Evolutionary conservation across 2,113 vertebrate species (phyloP).

Genomic region (Fregetta grallaria): DNA sequence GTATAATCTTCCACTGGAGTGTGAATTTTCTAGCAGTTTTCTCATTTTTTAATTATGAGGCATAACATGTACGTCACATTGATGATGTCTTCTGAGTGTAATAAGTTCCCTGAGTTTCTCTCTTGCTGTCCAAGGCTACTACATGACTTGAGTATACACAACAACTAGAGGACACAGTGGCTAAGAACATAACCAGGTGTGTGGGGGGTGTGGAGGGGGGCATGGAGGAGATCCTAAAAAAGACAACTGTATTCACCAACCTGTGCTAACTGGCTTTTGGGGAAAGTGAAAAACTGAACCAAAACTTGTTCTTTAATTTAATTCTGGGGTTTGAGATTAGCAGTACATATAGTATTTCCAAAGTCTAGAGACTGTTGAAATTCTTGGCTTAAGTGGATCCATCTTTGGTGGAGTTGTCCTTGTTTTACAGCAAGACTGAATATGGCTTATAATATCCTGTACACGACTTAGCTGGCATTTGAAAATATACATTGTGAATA

Average conservation of each 20-base stretch:
- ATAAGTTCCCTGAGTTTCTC: background rate
- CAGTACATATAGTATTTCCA: background rate
- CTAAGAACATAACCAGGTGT: background rate
- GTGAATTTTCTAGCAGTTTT: background rate
- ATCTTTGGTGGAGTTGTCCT: background rate
- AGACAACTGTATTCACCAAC: background rate
- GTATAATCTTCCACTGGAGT: background rate
- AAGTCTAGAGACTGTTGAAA: background rate
- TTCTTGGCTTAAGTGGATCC: background rate
- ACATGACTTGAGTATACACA: background rate
- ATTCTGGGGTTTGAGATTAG: background rate
- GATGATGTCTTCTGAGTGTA: background rate
- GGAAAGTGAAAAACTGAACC: background rate
- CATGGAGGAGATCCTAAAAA: background rate
- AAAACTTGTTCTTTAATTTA: background rate
- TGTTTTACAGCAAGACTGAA: background rate
- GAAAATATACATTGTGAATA: background rate
- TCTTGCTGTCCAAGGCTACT: background rate
- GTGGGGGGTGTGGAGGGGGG: rapidly evolving
- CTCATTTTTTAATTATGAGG: background rate
- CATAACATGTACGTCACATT: background rate
- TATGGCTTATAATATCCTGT: background rate
- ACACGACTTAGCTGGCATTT: background rate
- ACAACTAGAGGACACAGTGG: background rate
- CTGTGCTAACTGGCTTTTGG: background rate